Conservation (phyloP, 2,888 invertebrate species). For the Zaprionus obscuricornis region DNA sequence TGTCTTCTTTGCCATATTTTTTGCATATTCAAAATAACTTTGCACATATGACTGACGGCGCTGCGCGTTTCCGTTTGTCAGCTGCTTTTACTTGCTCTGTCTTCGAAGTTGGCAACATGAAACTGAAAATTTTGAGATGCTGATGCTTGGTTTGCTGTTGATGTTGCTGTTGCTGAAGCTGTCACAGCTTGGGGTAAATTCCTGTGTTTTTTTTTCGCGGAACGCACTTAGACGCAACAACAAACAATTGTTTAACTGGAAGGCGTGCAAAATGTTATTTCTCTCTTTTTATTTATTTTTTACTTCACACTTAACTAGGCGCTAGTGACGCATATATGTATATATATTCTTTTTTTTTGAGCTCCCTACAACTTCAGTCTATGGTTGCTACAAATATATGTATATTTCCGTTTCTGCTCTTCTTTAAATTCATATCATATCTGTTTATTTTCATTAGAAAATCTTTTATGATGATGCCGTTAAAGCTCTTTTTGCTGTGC, state of each 20-base stretch:
- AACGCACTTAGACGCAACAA: slow-evolving; percentile 60
- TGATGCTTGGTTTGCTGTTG: slow-evolving; percentile 10
- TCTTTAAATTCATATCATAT: slow-evolving; percentile 29
- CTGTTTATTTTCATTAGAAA: slow-evolving; percentile 44
- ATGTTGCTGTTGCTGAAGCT: slow-evolving; percentile 25
- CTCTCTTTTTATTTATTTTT: slow-evolving; percentile 26
- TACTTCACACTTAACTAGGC: slow-evolving; percentile 61
- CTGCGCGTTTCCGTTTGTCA: slow-evolving; percentile 69
- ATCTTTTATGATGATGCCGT: slow-evolving; percentile 34
- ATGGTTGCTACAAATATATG: too few species aligned
- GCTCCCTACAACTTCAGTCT: not conserved
- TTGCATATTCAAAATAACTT: slow-evolving; percentile 78
- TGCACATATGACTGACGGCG: slow-evolving; percentile 71
- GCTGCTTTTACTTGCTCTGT: slow-evolving; percentile 48
- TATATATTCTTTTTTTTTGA: not conserved
- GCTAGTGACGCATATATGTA: slow-evolving; percentile 28
- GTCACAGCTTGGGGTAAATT: slow-evolving; percentile 75
- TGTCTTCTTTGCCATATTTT: slow-evolving; percentile 60
- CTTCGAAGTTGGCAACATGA: not conserved
- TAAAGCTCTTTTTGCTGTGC: slow-evolving; percentile 15
- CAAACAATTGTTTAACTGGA: slow-evolving; percentile 72
- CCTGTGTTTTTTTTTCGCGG: slow-evolving; percentile 58
- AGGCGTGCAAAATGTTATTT: slow-evolving; percentile 60
- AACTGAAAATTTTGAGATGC: not conserved
- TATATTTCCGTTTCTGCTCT: slow-evolving; percentile 4